A percentile compares a stretch with the other conserved stretches of the same genome.
Conservation (phyloP, 2,888 invertebrate genomes). For the Fragum fragum region DNA sequence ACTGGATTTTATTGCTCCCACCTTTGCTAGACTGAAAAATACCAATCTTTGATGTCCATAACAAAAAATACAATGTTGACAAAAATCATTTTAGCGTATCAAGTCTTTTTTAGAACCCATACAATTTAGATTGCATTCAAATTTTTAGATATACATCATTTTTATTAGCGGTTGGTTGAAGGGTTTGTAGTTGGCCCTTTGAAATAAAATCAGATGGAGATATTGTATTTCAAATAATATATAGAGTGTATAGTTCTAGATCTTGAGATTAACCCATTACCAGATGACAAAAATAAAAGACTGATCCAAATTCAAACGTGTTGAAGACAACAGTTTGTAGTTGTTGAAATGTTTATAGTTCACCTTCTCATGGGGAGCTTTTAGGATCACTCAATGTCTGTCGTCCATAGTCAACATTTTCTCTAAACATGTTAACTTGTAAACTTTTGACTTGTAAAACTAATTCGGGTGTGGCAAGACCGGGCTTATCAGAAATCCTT, state of each 20-base stretch:
- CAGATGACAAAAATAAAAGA: too few relatives aligned
- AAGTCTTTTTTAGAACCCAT: conserved; percentile 1
- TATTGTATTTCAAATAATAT: not conserved
- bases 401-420: too few relatives aligned
- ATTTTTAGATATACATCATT: not conserved
- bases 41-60: conserved; percentile 23
- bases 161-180: not conserved
- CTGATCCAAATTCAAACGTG: too few relatives aligned
- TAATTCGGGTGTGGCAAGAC: too few relatives aligned
- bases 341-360: too few relatives aligned
- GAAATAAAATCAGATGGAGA: not conserved
- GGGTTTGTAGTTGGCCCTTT: not conserved
- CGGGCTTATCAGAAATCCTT: too few relatives aligned
- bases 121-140: not conserved
- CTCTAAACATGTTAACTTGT: too few relatives aligned
- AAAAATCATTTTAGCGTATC: conserved; percentile 12
- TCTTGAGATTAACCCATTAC: not conserved
- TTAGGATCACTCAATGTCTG: too few relatives aligned
- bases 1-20: not conserved
- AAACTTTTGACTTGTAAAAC: too few relatives aligned
- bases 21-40: conserved; percentile 23
- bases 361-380: too few relatives aligned
- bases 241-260: not conserved
- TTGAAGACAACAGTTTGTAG: too few relatives aligned
- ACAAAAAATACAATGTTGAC: conserved; percentile 8